These are phyloP conservation scores for Notodonta dromedarius DNA, from an alignment of 2,888 invertebrate genomes.

Conservation along the genomic window DNA sequence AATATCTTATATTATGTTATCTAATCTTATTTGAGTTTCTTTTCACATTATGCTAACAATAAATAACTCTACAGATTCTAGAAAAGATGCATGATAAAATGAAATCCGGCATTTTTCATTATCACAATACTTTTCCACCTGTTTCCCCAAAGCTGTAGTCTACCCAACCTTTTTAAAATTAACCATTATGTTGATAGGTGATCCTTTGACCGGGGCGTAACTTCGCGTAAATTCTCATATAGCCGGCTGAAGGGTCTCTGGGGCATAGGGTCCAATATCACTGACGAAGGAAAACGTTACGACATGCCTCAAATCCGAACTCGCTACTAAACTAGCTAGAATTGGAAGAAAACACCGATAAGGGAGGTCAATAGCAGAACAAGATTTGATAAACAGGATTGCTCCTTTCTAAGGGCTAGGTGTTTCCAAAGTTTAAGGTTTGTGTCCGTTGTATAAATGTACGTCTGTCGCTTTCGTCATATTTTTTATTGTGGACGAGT, in stretches of 20 bases:
- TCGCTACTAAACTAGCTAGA: neutral
- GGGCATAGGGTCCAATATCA: neutral
- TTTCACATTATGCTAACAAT: too few relatives aligned
- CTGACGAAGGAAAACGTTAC: slow-evolving; percentile 1
- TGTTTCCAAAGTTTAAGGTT: too few relatives aligned
- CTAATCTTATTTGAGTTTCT: too few relatives aligned
- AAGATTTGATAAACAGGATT: too few relatives aligned
- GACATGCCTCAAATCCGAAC: slow-evolving; percentile 1
- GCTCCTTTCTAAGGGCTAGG: too few relatives aligned
- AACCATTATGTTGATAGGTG: neutral
- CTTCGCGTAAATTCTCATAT: neutral
- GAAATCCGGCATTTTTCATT: too few relatives aligned
- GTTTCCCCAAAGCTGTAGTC: neutral
- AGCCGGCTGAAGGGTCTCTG: neutral
- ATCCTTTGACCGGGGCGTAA: neutral
- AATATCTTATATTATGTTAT: too few relatives aligned
- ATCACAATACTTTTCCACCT: neutral
- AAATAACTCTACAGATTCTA: too few relatives aligned
- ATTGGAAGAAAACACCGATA: neutral
- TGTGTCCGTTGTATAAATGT: too few relatives aligned
- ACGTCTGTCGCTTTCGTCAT: too few relatives aligned
- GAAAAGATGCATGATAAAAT: too few relatives aligned
- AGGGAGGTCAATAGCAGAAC: neutral
- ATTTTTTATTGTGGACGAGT: too few relatives aligned
- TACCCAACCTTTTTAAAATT: neutral